Base-by-base conservation (phyloP, 2,888 invertebrate species). In the Caradrina clavipalpis region DNA sequence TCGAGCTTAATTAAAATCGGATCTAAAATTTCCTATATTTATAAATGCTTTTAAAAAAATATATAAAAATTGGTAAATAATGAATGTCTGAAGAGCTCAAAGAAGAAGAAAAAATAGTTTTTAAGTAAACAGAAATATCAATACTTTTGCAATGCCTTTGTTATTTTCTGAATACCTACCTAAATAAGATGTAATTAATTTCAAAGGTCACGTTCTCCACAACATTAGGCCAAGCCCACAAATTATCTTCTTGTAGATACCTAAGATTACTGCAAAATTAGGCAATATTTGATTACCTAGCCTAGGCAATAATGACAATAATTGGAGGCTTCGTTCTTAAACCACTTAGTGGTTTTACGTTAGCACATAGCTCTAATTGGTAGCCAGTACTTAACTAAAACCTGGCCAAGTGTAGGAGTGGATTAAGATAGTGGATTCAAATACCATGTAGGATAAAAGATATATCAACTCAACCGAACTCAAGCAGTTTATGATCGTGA, bases 221-320 rank as follows among this genome's bases (percentile, higher is more conserved):
- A 54, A 50, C 11, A 57, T 39, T 54, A 7, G 22, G 21, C 54
- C 66, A 74, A 66, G 22, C 57, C 53, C 7, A 5, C 22, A 55
- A 31, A 73, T 74, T 61, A 79, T 57, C 39, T 13, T 50, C 11
- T 39, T 47, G n/a, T 45, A 13, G 1, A 13, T 42, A 19, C 21
- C n/a, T 76, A 39, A 57, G 76, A 57, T 76, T 47, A 47, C 53
- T 22, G 19, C 19, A 1, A 58, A 57, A 53, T 54, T 42, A 57
- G 22, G 11, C 31, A 58, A 61, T 59, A 56, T n/a, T n/a, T n/a
- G n/a, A n/a, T n/a, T n/a, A n/a, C n/a, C n/a, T n/a, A n/a, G n/a
- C n/a, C n/a, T n/a, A n/a, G n/a, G n/a, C n/a, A n/a, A n/a, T n/a
- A n/a, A n/a, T n/a, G n/a, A 54, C 49, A 67, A 54, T 76, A 60